Percentiles rank a stretch among this genome's conserved stretches.
Conservation (phyloP, 2,888 invertebrate species). For the Agrochola litura region DNA sequence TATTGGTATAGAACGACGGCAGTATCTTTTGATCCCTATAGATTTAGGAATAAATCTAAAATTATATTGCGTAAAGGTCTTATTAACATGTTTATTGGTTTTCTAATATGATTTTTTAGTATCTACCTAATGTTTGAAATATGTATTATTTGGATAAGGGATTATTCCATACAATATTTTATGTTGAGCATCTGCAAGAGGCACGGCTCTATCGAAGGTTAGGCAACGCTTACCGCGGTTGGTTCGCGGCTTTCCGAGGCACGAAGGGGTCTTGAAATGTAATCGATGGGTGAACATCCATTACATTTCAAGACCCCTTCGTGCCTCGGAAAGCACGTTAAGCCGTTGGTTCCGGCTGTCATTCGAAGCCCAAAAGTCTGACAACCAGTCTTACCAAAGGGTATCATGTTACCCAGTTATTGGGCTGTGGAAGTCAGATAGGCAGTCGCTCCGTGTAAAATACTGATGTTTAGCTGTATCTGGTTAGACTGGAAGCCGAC, state of each 20-base stretch:
- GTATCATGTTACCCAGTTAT: too few relatives aligned
- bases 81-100: slow-evolving; percentile 3
- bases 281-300: too few relatives aligned
- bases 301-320: too few relatives aligned
- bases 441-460: neutral
- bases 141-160: neutral
- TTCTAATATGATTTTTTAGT: neutral
- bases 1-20: slow-evolving; percentile 6
- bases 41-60: slow-evolving; percentile 4
- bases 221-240: neutral
- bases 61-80: neutral
- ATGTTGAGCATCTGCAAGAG: neutral
- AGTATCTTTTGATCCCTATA: slow-evolving; percentile 18
- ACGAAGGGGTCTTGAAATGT: too few relatives aligned
- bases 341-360: too few relatives aligned
- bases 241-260: too few relatives aligned
- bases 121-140: neutral
- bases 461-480: neutral
- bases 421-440: neutral
- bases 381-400: too few relatives aligned
- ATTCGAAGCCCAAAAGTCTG: too few relatives aligned
- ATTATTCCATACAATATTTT: neutral
- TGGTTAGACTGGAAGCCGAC: neutral
- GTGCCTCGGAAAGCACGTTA: too few relatives aligned
- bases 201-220: neutral